A percentile compares a stretch with the other conserved stretches of the same genome.
Evolutionary conservation across 2,888 invertebrate genomes (phyloP).

Genomic region (Folsomia manolachei): DNA sequence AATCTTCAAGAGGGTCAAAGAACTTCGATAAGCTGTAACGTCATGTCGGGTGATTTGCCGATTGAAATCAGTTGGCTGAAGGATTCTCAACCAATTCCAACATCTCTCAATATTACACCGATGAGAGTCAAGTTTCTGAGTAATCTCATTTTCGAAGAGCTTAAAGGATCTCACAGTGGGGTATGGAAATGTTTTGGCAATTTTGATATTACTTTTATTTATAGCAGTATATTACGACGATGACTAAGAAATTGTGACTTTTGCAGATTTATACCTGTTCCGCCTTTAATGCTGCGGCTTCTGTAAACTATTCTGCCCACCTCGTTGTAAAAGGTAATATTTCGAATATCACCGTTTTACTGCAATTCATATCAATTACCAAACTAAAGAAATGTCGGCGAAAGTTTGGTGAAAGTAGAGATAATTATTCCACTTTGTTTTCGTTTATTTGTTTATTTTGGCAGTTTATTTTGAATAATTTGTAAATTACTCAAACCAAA

Average conservation of each 20-base stretch:
- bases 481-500: too few relatives aligned
- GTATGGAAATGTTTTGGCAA: too few relatives aligned
- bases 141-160: constrained; percentile 45
- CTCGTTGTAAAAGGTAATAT: constrained; percentile 55
- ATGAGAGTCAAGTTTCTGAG: constrained; percentile 45
- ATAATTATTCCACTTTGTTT: not conserved
- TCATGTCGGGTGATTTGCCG: constrained; percentile 47
- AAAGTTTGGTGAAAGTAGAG: not conserved
- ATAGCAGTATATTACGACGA: too few relatives aligned
- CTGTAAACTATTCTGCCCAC: constrained; percentile 51
- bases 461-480: too few relatives aligned
- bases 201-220: too few relatives aligned
- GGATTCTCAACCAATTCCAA: constrained; percentile 34
- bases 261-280: constrained; percentile 54
- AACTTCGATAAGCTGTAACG: constrained; percentile 45
- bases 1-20: constrained; percentile 48
- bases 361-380: too few relatives aligned
- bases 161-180: constrained; percentile 50
- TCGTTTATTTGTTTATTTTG: not conserved
- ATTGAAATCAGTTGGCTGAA: constrained; percentile 48
- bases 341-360: too few relatives aligned
- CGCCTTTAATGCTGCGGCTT: constrained; percentile 52
- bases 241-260: too few relatives aligned
- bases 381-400: too few relatives aligned
- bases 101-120: constrained; percentile 41